phyloP scores from a whole-genome alignment of 2,797 vertebrate genomes.

The Gymnocypris eckloni region DNA sequence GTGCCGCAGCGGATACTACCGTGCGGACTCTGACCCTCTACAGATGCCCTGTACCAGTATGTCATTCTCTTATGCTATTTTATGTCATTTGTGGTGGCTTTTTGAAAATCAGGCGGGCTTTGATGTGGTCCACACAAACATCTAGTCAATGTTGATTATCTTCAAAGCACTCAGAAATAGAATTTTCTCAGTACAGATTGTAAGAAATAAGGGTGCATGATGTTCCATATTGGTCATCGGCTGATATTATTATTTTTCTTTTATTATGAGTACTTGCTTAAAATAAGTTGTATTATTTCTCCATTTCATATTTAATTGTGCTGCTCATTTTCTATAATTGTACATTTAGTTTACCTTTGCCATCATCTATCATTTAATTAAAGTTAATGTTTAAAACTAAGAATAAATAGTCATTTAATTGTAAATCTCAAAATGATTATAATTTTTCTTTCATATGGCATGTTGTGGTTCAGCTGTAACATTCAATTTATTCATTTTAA shows the following conservation, averaged over 20 bases:
- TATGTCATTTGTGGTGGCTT: background rate
- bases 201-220: background rate
- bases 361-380: background rate
- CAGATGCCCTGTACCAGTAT: slow-evolving; percentile 95
- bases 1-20: slow-evolving; percentile 89
- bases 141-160: background rate
- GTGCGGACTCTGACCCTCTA: slow-evolving; percentile 86
- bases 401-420: background rate
- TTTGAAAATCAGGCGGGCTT: background rate
- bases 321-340: background rate
- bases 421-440: background rate
- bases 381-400: background rate
- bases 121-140: background rate
- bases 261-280: background rate
- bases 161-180: slow-evolving; percentile 10
- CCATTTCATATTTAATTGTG: background rate
- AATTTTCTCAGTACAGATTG: background rate
- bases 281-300: background rate
- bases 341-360: background rate
- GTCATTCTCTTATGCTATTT: slow-evolving; percentile 62
- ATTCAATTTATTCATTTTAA: background rate
- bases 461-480: background rate
- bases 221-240: background rate
- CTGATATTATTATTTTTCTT: background rate
- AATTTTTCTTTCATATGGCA: background rate